Percentiles rank a stretch among this genome's conserved stretches.
Conservation (phyloP, 2,888 invertebrate genomes). For the Noctua pronuba region DNA sequence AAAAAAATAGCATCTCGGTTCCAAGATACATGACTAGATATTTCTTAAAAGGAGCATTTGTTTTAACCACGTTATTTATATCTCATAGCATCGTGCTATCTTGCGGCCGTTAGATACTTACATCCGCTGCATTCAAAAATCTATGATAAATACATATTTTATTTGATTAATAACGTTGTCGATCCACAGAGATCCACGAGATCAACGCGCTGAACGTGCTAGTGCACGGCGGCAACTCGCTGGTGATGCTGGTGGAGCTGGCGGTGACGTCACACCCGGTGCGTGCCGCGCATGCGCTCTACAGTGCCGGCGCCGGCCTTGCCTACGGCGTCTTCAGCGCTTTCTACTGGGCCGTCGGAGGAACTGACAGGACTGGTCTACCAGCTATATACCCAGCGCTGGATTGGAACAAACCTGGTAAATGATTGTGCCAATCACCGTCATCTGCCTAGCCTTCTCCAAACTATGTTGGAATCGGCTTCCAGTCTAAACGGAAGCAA, state of each 20-base stretch:
- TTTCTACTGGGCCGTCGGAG: conserved; percentile 87
- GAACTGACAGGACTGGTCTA: conserved; percentile 89
- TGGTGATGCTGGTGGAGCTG: conserved; percentile 93
- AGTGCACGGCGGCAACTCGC: conserved; percentile 94
- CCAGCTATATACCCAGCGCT: conserved; percentile 93
- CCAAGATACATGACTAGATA: neutral
- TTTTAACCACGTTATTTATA: neutral
- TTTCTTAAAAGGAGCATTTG: neutral
- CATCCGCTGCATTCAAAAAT: neutral
- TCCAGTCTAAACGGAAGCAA: neutral
- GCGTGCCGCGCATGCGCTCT: conserved; percentile 91
- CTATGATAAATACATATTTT: neutral
- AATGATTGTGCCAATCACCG: conserved; percentile 10
- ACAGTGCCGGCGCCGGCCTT: conserved; percentile 91
- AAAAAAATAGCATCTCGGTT: conserved; percentile 21
- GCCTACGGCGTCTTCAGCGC: conserved; percentile 88
- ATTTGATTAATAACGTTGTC: neutral
- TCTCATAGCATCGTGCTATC: neutral
- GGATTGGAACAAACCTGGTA: conserved; percentile 93
- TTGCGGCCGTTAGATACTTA: neutral
- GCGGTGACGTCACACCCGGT: conserved; percentile 93
- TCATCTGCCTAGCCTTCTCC: neutral
- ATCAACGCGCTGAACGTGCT: conserved; percentile 93
- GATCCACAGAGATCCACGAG: conserved; percentile 89
- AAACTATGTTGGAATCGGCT: no score